Percentiles rank a stretch among this genome's conserved stretches.
Evolutionary conservation across 2,797 vertebrate species (phyloP).

Genomic region (Holocentrus rufus): DNA sequence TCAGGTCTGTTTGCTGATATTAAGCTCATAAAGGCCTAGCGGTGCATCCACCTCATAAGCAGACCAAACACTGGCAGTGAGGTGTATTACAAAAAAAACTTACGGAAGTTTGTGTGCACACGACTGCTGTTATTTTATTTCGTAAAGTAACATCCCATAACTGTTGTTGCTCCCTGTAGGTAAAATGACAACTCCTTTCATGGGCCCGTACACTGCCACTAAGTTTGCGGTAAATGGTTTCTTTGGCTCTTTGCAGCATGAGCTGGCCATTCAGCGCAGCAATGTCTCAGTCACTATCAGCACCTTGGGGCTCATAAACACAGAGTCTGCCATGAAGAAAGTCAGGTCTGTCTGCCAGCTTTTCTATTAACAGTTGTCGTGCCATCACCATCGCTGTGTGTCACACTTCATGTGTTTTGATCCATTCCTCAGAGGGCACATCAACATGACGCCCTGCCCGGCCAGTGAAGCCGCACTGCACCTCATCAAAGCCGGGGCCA

Average conservation of each 20-base stretch:
- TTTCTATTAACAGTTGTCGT: conserved; percentile 11
- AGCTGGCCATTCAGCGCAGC: conserved; percentile 73
- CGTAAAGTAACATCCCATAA: neutral
- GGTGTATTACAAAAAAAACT: neutral
- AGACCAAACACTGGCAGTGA: conserved; percentile 27
- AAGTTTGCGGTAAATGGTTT: conserved; percentile 78
- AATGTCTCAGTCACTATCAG: conserved; percentile 74
- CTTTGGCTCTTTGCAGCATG: conserved; percentile 72
- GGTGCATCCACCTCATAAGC: conserved; percentile 12
- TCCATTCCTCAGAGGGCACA: conserved; percentile 49
- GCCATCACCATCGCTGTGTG: neutral
- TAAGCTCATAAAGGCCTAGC: conserved; percentile 30
- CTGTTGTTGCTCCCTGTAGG: conserved; percentile 60
- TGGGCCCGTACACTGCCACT: conserved; percentile 72
- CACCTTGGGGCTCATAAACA: conserved; percentile 78
- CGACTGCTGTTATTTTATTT: neutral
- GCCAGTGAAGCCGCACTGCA: conserved; percentile 70
- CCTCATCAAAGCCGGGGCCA: conserved; percentile 69
- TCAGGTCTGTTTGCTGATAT: conserved; percentile 54
- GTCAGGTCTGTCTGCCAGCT: conserved; percentile 57
- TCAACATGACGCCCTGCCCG: conserved; percentile 41
- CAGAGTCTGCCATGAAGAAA: conserved; percentile 59
- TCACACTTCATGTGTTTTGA: neutral
- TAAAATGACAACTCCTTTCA: conserved; percentile 71
- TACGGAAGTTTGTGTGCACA: neutral